Evolutionary conservation across 1,140 invertebrate species (phyloP), one percentile per base, ranked within the genome.

Genomic region (Cotesia typhae): DNA sequence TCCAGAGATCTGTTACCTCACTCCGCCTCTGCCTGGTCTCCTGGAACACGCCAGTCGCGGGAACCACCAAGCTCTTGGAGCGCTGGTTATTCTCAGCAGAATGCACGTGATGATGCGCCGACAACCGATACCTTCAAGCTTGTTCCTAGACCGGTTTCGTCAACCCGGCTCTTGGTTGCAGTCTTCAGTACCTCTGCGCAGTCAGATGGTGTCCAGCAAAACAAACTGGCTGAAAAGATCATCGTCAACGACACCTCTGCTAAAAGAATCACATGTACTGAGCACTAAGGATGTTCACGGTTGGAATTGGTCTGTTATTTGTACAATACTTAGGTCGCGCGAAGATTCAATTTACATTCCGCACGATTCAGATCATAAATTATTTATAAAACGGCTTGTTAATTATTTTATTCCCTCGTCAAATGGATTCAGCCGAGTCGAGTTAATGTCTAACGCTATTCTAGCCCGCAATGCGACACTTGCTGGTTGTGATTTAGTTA

Each of bases 331-430:
- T 37, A 81, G 85, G 0, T 85, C 83, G 0, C 80, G 84, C 1
- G 84, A 85, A 4, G 83, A 86, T 7, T 77, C 79, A 0, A 74
- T 82, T 4, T 72, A 81, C 10, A 76, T 80, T 4, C 53, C 85
- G 0, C 79, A 80, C 63, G 94, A 97, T 80, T 92, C 92, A 51
- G 91, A 91, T 69, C 90, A 94, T 81, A 91, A 90, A 61, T 83
- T 90, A n/a, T 97, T 98, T 86, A 88, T 96, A 0, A 91, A 92
- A 72, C 90, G 92, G 41, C 88, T 99, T 2, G 88, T 97, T 0
- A 91, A 93, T 73, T 98, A 96, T 83, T 95, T 93, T 80, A 94
- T 94, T 82, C 96, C 96, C 0, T 94, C 93, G 14, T 93, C 92
- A 67, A 95, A 96, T 82, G 91, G 92, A 66, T 98, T 95, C 85